Evolutionary conservation across 2,113 vertebrate genomes (phyloP).

Genomic region (Apteryx owenii): DNA sequence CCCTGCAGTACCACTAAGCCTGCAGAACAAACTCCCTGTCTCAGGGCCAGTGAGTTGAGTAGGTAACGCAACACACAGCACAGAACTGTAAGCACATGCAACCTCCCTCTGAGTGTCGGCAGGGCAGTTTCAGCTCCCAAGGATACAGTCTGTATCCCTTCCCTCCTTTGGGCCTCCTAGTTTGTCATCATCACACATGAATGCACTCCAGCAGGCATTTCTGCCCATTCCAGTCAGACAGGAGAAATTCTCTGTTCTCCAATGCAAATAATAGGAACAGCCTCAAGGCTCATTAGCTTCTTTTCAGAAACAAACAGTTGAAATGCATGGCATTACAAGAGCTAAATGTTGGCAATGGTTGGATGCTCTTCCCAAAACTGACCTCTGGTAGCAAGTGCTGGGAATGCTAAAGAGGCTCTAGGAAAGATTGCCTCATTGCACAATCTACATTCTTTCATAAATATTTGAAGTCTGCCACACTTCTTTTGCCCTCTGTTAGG

Average conservation of each 20-base stretch:
- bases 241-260: slow-evolving; percentile 1
- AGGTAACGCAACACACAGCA: neutral
- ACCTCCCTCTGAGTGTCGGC: neutral
- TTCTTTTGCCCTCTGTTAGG: neutral
- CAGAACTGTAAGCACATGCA: neutral
- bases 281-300: slow-evolving; percentile 31
- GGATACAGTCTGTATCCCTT: neutral
- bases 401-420: neutral
- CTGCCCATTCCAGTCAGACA: slow-evolving; percentile 17
- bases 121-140: neutral
- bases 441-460: neutral
- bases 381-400: neutral
- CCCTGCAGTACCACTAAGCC: neutral
- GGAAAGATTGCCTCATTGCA: neutral
- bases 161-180: neutral
- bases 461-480: neutral
- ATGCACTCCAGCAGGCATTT: slow-evolving; percentile 43
- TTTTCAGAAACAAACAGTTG: neutral
- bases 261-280: slow-evolving; percentile 19
- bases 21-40: neutral
- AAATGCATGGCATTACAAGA: neutral
- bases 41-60: neutral
- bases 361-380: neutral
- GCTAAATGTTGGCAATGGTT: neutral
- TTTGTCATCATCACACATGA: neutral